Evolutionary conservation across 2,113 vertebrate genomes (phyloP), one percentile per base, ranked within the genome.

Genomic region (Eira barbara): DNA sequence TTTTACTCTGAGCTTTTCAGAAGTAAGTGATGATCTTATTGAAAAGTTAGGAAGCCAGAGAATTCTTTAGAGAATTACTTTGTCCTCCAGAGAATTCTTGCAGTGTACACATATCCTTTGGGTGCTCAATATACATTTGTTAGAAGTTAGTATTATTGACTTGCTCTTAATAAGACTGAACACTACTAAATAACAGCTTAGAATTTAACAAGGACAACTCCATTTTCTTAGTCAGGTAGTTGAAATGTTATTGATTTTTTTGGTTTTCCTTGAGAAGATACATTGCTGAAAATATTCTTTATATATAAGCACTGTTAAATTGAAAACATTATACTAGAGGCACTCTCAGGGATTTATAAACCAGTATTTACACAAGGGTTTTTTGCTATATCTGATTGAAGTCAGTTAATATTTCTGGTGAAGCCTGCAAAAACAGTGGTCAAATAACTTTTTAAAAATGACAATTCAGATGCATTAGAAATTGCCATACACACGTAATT

Each of bases 201-300:
- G 85, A 91, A 57, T 80, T 80, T 95, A 96, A 95, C 71, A 91
- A 91, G 67, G 36, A 82, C 65, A 94, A 95, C 78, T 95, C 15
- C 57, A 78, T 95, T 91, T 76, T 95, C 92, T 95, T 89, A 85
- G 82, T 67, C 74, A 95, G 83, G 73, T 63, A 71, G 88, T 96
- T 95, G 88, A 97, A 88, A 91, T 34, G 31, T 49, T 89, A 93
- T 95, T 95, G 97, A 96, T 96, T 89, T 96, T 94, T 93, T 49
- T 63, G 42, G 49, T 91, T 89, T 95, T 94, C 52, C 39, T 96
- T 95, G 18, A 94, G 97, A 98, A 95, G 42, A 36, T 74, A 34
- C 63, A 96, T 96, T 59, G 17, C 42, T 59, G 27, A 94, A 34
- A 1, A 90, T 91, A 23, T n/a, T 93, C 65, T 97, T 97, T 84